Evolutionary conservation across 2,113 vertebrate species (phyloP).

Genomic region (Varanus komodoensis): DNA sequence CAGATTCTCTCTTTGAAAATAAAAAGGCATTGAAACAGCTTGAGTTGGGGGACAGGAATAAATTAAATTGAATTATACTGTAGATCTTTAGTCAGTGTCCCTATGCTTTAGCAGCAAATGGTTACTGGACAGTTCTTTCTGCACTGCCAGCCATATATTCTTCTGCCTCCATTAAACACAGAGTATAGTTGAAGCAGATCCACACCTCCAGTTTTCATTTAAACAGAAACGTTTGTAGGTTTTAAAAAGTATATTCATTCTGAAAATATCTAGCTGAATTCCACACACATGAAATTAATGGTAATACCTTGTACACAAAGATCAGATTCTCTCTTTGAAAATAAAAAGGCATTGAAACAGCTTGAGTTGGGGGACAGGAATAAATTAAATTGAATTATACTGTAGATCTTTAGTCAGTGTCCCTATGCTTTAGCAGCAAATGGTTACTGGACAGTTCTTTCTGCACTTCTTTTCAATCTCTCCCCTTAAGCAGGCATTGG

Average conservation of each 20-base stretch:
- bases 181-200: conserved; percentile 18
- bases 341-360: rapidly evolving
- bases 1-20: not conserved
- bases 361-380: not conserved
- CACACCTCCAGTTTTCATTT: not conserved
- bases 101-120: not conserved
- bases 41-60: not conserved
- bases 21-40: not conserved
- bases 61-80: not conserved
- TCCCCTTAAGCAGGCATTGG: no score
- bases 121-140: no score
- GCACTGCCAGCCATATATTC: not conserved
- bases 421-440: not conserved
- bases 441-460: not conserved
- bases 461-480: not conserved
- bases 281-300: rapidly evolving
- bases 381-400: not conserved
- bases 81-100: not conserved
- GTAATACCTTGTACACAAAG: conserved; percentile 12
- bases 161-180: conserved; percentile 35
- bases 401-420: not conserved
- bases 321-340: not conserved
- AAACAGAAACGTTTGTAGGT: not conserved
- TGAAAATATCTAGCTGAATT: conserved; percentile 12
- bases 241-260: conserved; percentile 43